Evolutionary conservation across 2,888 invertebrate genomes (phyloP).

Genomic region (Mythimna ferrago): DNA sequence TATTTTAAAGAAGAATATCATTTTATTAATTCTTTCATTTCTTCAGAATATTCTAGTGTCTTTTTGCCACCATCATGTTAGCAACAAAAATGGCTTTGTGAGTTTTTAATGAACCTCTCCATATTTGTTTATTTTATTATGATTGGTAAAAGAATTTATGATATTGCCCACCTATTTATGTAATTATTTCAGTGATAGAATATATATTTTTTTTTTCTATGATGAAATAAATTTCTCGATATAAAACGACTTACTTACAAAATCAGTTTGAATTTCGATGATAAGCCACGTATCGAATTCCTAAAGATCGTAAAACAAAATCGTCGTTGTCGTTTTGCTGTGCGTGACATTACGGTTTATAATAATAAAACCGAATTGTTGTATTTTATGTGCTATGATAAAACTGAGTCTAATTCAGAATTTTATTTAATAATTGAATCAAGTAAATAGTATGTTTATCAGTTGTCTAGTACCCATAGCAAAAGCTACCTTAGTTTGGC

Average conservation of each 20-base stretch:
- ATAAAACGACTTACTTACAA: slow-evolving; percentile 18
- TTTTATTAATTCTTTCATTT: background rate
- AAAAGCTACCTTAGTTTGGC: too few relatives aligned
- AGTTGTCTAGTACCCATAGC: too few relatives aligned
- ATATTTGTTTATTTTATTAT: background rate
- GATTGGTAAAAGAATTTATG: background rate
- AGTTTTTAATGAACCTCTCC: background rate
- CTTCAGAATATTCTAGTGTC: background rate
- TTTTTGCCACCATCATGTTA: background rate
- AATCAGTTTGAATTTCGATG: background rate
- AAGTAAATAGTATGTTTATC: too few relatives aligned
- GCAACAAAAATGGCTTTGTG: background rate
- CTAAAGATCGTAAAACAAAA: slow-evolving; percentile 9
- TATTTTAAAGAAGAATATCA: background rate
- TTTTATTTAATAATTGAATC: background rate
- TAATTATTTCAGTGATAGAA: background rate
- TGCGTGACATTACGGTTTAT: slow-evolving; percentile 26
- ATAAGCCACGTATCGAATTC: slow-evolving; percentile 42
- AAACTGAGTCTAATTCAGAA: background rate
- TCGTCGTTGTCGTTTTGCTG: background rate
- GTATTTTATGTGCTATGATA: background rate
- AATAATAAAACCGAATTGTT: background rate
- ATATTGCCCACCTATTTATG: too few relatives aligned
- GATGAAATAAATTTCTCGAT: slow-evolving; percentile 26
- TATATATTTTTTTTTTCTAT: too few relatives aligned